Evolutionary conservation across 2,888 invertebrate species (phyloP), one percentile per base, ranked within the genome.

Genomic region (Alloplasta piceator): DNA sequence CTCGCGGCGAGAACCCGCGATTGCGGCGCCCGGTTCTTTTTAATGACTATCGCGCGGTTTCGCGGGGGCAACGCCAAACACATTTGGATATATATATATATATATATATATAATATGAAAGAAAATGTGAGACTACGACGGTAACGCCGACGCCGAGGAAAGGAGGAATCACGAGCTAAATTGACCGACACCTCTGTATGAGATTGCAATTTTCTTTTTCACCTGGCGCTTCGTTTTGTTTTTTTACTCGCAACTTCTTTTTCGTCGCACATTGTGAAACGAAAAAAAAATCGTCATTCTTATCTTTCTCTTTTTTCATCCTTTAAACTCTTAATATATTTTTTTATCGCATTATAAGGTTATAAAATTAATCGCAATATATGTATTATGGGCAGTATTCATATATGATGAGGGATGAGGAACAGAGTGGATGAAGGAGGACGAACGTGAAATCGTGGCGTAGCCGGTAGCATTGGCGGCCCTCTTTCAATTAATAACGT

Each of bases 401-500:
- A 12, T 3, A 12, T 14, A 52, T 52, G 52, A 52, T 14, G 52
- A 14, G 12, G 7, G 12, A 52, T 52, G 52, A 52, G 52, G 10
- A 10, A 43, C 2, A 43, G 43, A 43, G 43, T 6, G 41, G 7
- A n/a, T n/a, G 43, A 43, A 10, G 10, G 43, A 52, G 52, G 52
- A 52, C 52, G 52, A n/a, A 52, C 16, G 52, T 52, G 52, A 85
- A 83, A 73, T 66, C 60, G 78, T 83, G 87, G 89, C 87, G 89
- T 89, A 87, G 89, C 87, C 87, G 88, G 90, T 90, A 90, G 90
- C 90, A 87, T 87, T 86, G 89, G 88, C 88, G 88, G 90, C 87
- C 90, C 87, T 90, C 89, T 89, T 90, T 90, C 89, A 90, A 91
- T 91, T 91, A 91, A 90, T 90, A 90, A 91, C 89, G 90, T 90